Percentiles rank a stretch among this genome's conserved stretches.
These are phyloP conservation scores for Montipora capitata DNA, from an alignment of 92 coral and sea anemone genomes.

Conservation along the genomic window DNA sequence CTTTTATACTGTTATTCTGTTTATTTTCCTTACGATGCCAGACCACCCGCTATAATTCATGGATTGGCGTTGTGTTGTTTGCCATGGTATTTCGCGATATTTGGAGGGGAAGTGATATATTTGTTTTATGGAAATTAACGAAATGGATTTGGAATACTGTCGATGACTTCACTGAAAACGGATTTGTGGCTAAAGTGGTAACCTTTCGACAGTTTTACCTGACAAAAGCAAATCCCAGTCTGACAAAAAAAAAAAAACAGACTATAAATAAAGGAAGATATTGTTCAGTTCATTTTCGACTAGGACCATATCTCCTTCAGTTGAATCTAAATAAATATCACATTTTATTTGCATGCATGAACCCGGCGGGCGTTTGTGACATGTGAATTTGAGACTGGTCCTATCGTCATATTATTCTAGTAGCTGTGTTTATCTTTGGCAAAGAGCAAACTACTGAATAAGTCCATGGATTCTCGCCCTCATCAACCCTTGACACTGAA, in stretches of 20 bases:
- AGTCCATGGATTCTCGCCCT: not conserved
- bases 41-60: not conserved
- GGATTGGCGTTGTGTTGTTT: not conserved
- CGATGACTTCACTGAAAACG: not conserved
- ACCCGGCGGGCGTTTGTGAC: too few species aligned
- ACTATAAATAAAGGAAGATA: not conserved
- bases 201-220: not conserved
- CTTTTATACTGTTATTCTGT: constrained; percentile 7
- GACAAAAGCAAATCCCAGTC: not conserved
- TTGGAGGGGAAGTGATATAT: too few species aligned
- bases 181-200: not conserved
- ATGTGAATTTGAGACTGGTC: too few species aligned
- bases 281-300: too few species aligned
- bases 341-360: too few species aligned
- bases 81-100: too few species aligned
- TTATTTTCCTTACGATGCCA: not conserved
- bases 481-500: not conserved
- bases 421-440: too few species aligned
- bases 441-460: too few species aligned
- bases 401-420: not conserved
- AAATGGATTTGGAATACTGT: not conserved
- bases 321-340: too few species aligned
- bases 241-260: too few species aligned
- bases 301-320: too few species aligned
- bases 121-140: too few species aligned